Conservation (phyloP, 2,888 invertebrate species). For the Barypeithes pellucidus region DNA sequence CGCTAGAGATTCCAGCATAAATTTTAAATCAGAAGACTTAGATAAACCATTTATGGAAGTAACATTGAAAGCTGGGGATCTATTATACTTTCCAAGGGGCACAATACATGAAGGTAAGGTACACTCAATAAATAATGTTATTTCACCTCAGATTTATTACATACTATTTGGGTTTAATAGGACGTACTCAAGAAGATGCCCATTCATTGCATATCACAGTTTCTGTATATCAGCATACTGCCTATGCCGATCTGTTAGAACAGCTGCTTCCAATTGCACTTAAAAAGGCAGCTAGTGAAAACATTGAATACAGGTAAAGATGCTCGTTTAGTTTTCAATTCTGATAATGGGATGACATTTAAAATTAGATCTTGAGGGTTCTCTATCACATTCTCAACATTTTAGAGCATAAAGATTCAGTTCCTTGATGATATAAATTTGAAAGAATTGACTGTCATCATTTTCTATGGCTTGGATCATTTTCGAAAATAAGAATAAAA, state of each 20-base stretch:
- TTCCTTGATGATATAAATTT: too few species aligned
- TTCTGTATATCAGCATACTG: slow-evolving; percentile 92
- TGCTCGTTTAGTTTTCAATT: too few species aligned
- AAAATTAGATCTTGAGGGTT: too few species aligned
- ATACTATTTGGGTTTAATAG: slow-evolving; percentile 34
- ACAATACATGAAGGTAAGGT: slow-evolving; percentile 85
- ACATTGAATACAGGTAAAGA: slow-evolving; percentile 76
- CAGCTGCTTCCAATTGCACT: slow-evolving; percentile 85
- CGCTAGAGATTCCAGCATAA: slow-evolving; percentile 87
- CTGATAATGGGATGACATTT: too few species aligned
- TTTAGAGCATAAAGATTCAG: too few species aligned
- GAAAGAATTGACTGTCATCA: too few species aligned
- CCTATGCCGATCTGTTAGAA: slow-evolving; percentile 92
- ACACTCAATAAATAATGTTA: background rate
- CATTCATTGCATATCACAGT: slow-evolving; percentile 97
- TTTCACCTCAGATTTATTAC: background rate
- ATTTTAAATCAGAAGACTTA: slow-evolving; percentile 83
- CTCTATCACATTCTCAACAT: too few species aligned
- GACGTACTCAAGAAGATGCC: slow-evolving; percentile 79
- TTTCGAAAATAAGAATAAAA: too few species aligned
- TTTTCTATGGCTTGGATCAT: too few species aligned
- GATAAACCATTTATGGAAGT: slow-evolving; percentile 87
- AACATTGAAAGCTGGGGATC: slow-evolving; percentile 87
- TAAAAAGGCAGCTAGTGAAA: slow-evolving; percentile 79
- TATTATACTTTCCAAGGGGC: slow-evolving; percentile 95